A percentile compares a stretch with the other conserved stretches of the same genome.
Evolutionary conservation across 2,888 invertebrate species (phyloP).

Genomic region (Willowsia nigromaculata): DNA sequence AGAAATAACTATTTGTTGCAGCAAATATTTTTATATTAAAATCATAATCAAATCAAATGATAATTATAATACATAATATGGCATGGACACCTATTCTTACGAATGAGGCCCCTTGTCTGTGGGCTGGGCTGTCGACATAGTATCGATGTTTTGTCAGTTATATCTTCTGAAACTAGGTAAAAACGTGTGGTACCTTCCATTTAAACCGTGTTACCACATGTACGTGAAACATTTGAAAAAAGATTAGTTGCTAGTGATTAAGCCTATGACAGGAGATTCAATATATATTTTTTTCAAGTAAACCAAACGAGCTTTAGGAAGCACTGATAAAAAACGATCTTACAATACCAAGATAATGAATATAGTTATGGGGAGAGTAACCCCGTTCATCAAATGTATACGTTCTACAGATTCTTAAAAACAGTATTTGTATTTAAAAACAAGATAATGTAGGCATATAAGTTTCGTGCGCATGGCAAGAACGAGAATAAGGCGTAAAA

Average conservation of each 20-base stretch:
- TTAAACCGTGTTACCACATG: conserved; percentile 3
- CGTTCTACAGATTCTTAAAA: background rate
- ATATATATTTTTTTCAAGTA: background rate
- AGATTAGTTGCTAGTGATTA: conserved; percentile 40
- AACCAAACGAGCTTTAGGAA: background rate
- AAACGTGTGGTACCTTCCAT: no score
- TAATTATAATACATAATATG: no score
- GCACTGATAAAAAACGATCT: background rate
- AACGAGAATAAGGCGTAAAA: background rate
- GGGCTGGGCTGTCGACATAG: no score
- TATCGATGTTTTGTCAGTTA: no score
- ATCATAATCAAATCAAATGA: no score
- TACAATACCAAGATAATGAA: background rate
- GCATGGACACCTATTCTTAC: no score
- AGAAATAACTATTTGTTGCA: no score
- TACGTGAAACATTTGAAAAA: conserved; percentile 39
- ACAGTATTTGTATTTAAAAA: background rate
- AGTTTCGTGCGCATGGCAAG: background rate
- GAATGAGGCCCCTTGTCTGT: no score
- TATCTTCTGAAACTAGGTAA: no score
- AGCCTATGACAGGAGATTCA: conserved; percentile 37
- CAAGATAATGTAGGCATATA: background rate
- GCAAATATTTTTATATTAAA: no score
- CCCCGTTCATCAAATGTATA: background rate
- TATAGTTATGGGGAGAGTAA: background rate